Conservation (phyloP, 2,113 vertebrate species). For the Brevimyrus niger region DNA sequence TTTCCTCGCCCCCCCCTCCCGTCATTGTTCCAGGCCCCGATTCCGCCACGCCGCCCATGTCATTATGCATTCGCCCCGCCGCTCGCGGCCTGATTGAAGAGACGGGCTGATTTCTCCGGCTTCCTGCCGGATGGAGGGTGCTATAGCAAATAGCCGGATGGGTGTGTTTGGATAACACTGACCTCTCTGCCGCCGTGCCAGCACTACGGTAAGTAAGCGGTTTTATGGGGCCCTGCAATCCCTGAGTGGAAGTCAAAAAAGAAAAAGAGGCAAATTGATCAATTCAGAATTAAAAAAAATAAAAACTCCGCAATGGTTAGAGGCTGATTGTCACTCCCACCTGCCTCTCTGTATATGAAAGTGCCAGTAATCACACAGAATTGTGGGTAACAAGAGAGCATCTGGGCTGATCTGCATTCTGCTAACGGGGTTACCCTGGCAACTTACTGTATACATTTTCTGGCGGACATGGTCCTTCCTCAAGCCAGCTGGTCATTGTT, state of each 20-base stretch:
- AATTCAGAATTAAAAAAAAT: constrained; percentile 38
- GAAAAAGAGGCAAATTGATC: constrained; percentile 35
- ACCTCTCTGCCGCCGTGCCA: constrained; percentile 55
- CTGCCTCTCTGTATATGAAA: constrained; percentile 61
- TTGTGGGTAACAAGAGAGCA: constrained; percentile 57
- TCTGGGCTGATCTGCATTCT: constrained; percentile 59
- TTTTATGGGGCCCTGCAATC: constrained; percentile 40
- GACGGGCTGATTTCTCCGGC: constrained; percentile 62
- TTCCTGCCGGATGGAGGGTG: constrained; percentile 67
- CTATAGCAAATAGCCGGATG: constrained; percentile 73
- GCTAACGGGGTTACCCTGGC: constrained; percentile 59
- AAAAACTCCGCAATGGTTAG: constrained; percentile 39
- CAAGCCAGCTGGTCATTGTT: constrained; percentile 66
- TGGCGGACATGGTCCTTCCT: constrained; percentile 54
- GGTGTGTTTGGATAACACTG: constrained; percentile 75
- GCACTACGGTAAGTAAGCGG: constrained; percentile 44
- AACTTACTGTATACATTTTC: constrained; percentile 56
- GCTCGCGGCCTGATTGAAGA: constrained; percentile 64
- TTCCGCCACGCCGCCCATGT: constrained; percentile 40
- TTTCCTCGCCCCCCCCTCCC: not conserved
- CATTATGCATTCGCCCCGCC: constrained; percentile 64
- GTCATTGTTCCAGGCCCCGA: constrained; percentile 38
- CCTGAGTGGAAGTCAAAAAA: constrained; percentile 37
- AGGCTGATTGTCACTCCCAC: constrained; percentile 55
- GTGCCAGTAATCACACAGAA: constrained; percentile 57